Percentiles rank a stretch among this genome's conserved stretches.
Conservation (phyloP, 2,113 vertebrate genomes). For the Salvator merianae region DNA sequence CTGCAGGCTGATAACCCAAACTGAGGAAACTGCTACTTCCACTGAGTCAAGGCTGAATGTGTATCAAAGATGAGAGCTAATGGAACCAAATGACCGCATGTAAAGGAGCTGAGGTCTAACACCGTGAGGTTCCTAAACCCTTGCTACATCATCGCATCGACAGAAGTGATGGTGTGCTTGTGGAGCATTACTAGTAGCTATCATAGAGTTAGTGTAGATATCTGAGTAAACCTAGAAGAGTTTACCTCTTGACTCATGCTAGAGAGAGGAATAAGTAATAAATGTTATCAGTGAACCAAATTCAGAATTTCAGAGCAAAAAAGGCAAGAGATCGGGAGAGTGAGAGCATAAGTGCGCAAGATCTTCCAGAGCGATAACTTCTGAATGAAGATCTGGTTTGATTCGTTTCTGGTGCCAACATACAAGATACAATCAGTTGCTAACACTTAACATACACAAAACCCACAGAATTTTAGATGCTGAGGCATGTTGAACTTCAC, state of each 20-base stretch:
- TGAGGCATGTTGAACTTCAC: not conserved
- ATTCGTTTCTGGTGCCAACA: not conserved
- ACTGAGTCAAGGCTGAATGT: slow-evolving; percentile 49
- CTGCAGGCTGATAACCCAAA: not conserved
- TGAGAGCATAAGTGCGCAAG: not conserved
- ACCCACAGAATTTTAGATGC: not conserved
- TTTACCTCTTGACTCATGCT: not conserved
- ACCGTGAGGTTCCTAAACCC: slow-evolving; percentile 63
- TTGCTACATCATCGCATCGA: not conserved
- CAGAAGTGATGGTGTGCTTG: slow-evolving; percentile 52
- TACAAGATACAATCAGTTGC: not conserved
- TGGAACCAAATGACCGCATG: too few relatives aligned
- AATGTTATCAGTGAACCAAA: not conserved
- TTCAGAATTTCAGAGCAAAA: not conserved
- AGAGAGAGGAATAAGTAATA: not conserved
- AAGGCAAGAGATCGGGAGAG: not conserved
- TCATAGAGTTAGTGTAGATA: slow-evolving; percentile 19
- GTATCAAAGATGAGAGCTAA: slow-evolving; percentile 51
- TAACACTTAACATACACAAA: not conserved
- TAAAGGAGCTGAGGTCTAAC: slow-evolving; percentile 55
- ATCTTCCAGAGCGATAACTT: not conserved
- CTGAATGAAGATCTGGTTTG: not conserved
- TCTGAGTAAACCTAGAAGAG: not conserved
- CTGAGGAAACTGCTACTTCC: slow-evolving; percentile 49
- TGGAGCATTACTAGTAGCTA: slow-evolving; percentile 11